Evolutionary conservation across 2,797 vertebrate genomes (phyloP), one percentile per base, ranked within the genome.

Genomic region (Pseudomugil tenellus): DNA sequence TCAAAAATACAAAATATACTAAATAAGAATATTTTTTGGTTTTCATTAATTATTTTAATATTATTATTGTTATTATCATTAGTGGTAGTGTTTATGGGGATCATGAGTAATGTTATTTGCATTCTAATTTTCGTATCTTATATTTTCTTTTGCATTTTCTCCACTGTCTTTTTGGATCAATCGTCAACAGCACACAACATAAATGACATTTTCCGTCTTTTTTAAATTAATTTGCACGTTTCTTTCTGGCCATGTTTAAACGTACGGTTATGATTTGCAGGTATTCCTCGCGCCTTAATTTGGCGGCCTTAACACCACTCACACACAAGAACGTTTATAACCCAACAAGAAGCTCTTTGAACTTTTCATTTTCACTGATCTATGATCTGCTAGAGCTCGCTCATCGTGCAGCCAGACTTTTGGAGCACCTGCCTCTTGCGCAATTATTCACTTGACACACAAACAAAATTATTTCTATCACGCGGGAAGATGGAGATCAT

Each of bases 381-480:
- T 48, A 21, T 21, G 48, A 21, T 21, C 48, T 4, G 23, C 23
- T 25, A 51, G 37, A 16, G 37, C 37, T 39, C 6, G 48, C 48
- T 51, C 48, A 51, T 13, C 48, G 11, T 14, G 37, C 37, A 39
- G 37, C 48, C 11, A 21, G 21, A 51, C 48, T 14, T 26, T 25
- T 25, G 21, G 2, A 46, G 48, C 48, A 51, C 21, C 48, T 51
- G 48, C 48, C 23, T 25, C 23, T 21, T 51, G 48, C 48, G 23
- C 48, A 51, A 25, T 51, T 26, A 51, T 51, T 51, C 48, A 51
- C 48, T 51, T 51, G n/a, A 46, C 43, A 46, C 48, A 51, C 48
- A 51, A 25, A 23, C 16, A 4, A 39, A 51, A 51, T 51, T 11
- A 23, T 51, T 14, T 9, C 21, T 25, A 25, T 51, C 48, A 23